Base-by-base conservation (phyloP, 2,797 vertebrate species). In the Sebastes trivittatus region DNA sequence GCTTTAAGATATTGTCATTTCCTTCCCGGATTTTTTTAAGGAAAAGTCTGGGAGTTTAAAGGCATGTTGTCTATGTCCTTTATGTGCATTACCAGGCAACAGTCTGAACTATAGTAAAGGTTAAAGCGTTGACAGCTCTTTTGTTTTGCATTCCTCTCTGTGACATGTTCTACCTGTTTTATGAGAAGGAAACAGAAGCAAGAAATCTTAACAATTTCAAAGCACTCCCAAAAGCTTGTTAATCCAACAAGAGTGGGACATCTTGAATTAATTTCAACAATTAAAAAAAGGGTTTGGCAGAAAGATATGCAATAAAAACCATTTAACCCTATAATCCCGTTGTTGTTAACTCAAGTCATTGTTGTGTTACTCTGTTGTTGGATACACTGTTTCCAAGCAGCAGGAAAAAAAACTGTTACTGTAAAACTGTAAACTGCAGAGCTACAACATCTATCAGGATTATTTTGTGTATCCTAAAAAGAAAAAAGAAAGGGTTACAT, bases 381-480 rank as follows among this genome's bases (percentile, higher is more conserved):
- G 79, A 84, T 70, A 65, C 60, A 25, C 22, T 38, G 75, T 90
- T 88, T 91, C 85, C 74, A 88, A 73, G 78, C 80, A 91, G 20
- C 30, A 36, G 11, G 18, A 1, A 9, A 60, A 62, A 14, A 1
- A 11, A 60, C 6, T 56, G 16, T 38, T 32, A 32, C 32, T 32
- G 32, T 32, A 14, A 1, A 11, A 60, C 6, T 56, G 16, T 38
- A 66, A 72, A 78, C 29, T 9, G 36, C 36, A 78, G 2, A 60
- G 23, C 34, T 8, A 73, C 36, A 62, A 59, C 56, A 69, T 54
- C 63, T 9, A 16, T 11, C 25, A 66, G 23, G n/a, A 30, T 63
- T 36, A 46, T 69, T 75, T 67, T 18, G 13, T 49, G 11, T 72
- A 20, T 54, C 10, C 16, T n/a, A 2, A 25, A 30, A 52, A 29